Evolutionary conservation across 2,113 vertebrate genomes (phyloP).

Genomic region (Columba janthina): DNA sequence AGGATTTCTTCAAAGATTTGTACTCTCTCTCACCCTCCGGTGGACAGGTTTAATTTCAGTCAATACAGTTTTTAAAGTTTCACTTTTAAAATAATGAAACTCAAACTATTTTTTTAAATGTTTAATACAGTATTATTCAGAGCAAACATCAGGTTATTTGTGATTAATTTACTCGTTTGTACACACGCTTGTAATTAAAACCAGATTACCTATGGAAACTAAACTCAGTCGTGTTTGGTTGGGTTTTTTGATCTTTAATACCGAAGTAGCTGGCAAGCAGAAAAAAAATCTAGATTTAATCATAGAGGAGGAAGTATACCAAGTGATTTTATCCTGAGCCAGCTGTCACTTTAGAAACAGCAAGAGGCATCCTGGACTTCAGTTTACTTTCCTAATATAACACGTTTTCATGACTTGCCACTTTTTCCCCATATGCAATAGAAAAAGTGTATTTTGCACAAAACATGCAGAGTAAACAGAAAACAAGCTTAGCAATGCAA

Average conservation of each 20-base stretch:
- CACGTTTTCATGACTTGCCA: neutral
- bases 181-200: neutral
- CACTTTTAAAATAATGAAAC: neutral
- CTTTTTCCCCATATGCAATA: neutral
- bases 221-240: neutral
- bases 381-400: neutral
- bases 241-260: neutral
- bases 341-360: neutral
- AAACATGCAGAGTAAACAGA: neutral
- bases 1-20: neutral
- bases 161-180: neutral
- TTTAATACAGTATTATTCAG: neutral
- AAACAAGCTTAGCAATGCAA: neutral
- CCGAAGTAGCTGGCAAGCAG: neutral
- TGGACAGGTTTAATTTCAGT: neutral
- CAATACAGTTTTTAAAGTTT: neutral
- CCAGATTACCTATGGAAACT: neutral
- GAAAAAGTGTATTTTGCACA: neutral
- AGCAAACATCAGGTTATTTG: neutral
- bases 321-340: neutral
- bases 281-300: neutral
- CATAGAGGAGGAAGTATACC: neutral
- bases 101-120: neutral
- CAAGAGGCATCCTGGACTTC: neutral
- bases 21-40: accelerated